Evolutionary conservation across 2,113 vertebrate genomes (phyloP), one percentile per base, ranked within the genome.

Genomic region (Nyctereutes procyonoides): DNA sequence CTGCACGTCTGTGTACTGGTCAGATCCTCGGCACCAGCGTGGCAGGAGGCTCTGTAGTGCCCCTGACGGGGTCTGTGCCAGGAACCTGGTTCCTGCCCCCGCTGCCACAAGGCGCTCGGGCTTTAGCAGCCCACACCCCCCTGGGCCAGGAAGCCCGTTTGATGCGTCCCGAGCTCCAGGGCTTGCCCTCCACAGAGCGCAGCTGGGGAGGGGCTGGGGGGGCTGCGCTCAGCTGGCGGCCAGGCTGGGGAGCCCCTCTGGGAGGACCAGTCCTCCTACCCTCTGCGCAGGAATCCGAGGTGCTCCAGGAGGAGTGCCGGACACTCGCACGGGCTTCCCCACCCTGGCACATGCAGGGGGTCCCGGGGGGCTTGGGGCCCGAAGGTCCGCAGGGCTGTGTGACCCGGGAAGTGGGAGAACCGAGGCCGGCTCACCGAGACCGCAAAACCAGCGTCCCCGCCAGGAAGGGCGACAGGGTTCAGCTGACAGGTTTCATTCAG

Each of bases 271-370:
- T 8, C 69, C 28, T n/a, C 30, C 15, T 71, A 77, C 15, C 32
- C 12, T 38, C 22, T 3, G 26, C 32, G 13, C 30, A 24, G 0
- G 65, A 17, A 3, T 69, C 30, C 6, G 32, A 7, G 17, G 32
- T 28, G n/a, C 62, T 43, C 65, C 43, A 24, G 53, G 60, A 35
- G 77, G 89, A 62, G 48, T 5, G 30, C 15, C 16, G 51, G 24
- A 19, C 11, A 55, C 20, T 55, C 62, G 77, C 51, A 3, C 7
- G n/a, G 26, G 53, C 30, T 74, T 69, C 62, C 48, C 53, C 12
- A 32, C 2, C 11, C n/a, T n/a, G 0, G 55, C 15, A 3, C 1
- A 0, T 51, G 30, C 80, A 22, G 0, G 35, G 38, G 15, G 3
- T 55, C 32, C 55, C 3, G 6, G 3, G 22, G 51, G 32, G 38